Evolutionary conservation across 2,797 vertebrate species (phyloP).

Genomic region (Micrastur ruficollis): DNA sequence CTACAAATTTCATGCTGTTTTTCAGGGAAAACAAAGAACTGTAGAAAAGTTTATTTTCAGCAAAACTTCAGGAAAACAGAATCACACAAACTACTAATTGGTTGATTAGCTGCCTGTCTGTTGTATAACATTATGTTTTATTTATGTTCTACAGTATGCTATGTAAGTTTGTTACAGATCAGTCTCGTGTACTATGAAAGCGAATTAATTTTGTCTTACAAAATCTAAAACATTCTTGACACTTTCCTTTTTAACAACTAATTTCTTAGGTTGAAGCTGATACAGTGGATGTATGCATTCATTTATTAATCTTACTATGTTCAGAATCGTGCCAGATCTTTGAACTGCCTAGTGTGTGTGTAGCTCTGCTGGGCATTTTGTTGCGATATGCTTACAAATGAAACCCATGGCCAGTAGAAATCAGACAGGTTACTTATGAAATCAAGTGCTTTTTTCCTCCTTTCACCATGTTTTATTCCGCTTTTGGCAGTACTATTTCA

Average conservation of each 20-base stretch:
- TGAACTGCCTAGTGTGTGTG: not conserved
- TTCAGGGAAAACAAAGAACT: not conserved
- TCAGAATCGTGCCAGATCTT: not conserved
- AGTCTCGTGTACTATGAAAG: not conserved
- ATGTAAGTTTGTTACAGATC: not conserved
- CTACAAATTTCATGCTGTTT: not conserved
- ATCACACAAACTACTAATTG: not conserved
- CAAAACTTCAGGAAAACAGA: not conserved
- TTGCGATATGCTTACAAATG: not conserved
- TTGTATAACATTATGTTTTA: not conserved
- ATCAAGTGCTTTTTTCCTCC: not conserved
- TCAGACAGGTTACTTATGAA: not conserved
- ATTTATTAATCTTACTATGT: not conserved
- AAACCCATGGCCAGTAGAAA: not conserved
- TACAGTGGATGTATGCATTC: not conserved
- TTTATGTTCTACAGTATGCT: accelerated
- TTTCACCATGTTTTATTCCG: not conserved
- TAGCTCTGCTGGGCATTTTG: not conserved
- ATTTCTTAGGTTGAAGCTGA: not conserved
- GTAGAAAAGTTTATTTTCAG: not conserved
- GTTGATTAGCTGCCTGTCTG: not conserved
- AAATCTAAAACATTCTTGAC: not conserved
- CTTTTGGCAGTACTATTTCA: not conserved
- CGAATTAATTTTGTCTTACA: not conserved
- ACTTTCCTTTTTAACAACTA: not conserved